phyloP scores from a whole-genome alignment of 2,797 vertebrate genomes.

The Sternarchorhynchus goeldii region DNA sequence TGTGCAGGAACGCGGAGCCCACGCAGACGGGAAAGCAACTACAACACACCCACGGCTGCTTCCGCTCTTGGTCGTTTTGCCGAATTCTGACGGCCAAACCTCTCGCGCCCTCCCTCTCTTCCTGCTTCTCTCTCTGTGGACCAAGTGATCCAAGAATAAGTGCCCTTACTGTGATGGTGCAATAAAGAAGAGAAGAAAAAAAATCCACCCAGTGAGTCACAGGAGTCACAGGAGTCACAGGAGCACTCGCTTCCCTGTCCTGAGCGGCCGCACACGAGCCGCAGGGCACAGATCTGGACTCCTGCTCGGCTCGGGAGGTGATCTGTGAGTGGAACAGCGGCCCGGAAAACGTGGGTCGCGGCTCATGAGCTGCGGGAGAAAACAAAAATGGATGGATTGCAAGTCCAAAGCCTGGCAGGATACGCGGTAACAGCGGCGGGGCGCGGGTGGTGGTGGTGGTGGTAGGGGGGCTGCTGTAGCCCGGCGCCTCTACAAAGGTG shows the following conservation, averaged over 20 bases:
- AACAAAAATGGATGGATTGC: neutral
- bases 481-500: slow-evolving; percentile 11
- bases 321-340: neutral
- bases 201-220: slow-evolving; percentile 26
- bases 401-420: neutral
- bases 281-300: slow-evolving; percentile 3
- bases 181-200: neutral
- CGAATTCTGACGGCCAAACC: slow-evolving; percentile 39
- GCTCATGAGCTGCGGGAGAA: neutral
- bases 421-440: too few relatives aligned
- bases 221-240: slow-evolving; percentile 24
- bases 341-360: neutral
- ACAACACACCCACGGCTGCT: slow-evolving; percentile 26
- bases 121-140: neutral
- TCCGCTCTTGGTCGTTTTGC: slow-evolving; percentile 21
- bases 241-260: neutral
- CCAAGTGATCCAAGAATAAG: slow-evolving; percentile 1
- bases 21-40: neutral
- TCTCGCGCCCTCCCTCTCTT: neutral
- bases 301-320: slow-evolving; percentile 16
- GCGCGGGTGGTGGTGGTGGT: too few relatives aligned
- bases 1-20: too few relatives aligned
- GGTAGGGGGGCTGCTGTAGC: neutral
- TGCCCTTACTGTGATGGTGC: neutral
- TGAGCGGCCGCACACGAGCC: neutral